Percentiles rank a stretch among this genome's conserved stretches.
Conservation (phyloP, 2,888 invertebrate species). For the Lucinisca nassula region DNA sequence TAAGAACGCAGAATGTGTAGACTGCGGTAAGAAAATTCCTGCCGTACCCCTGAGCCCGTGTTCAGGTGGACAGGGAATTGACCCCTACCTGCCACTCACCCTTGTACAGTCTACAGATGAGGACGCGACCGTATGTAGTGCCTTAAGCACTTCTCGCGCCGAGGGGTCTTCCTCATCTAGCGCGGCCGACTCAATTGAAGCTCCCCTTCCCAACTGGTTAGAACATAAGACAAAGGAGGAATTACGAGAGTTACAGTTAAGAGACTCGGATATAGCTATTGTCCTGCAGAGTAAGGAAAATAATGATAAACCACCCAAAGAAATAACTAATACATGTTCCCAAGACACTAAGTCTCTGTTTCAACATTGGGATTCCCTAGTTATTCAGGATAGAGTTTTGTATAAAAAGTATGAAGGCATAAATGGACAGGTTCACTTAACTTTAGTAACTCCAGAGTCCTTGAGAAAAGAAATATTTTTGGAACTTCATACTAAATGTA, state of each 20-base stretch:
- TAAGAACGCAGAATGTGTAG: neutral
- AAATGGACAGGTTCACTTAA: neutral
- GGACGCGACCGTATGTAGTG: neutral
- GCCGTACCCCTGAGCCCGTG: neutral
- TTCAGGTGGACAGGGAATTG: neutral
- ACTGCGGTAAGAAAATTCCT: neutral
- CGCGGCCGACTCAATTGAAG: neutral
- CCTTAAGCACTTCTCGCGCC: conserved; percentile 2
- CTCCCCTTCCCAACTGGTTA: neutral
- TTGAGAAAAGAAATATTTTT: conserved; percentile 40
- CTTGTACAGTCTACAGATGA: neutral
- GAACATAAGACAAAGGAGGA: neutral
- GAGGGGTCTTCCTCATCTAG: neutral
- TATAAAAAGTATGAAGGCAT: neutral
- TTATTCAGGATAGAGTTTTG: neutral
- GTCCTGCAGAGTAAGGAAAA: neutral
- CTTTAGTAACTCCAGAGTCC: conserved; percentile 38
- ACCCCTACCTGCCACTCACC: neutral
- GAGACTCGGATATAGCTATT: neutral
- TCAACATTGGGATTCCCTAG: neutral
- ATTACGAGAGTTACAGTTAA: neutral
- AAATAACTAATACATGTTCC: neutral
- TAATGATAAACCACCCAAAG: neutral
- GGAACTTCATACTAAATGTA: conserved; percentile 36
- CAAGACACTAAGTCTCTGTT: neutral